A percentile compares a stretch with the other conserved stretches of the same genome.
Conservation (phyloP, 2,888 invertebrate genomes). For the Tenthredo amoena region DNA sequence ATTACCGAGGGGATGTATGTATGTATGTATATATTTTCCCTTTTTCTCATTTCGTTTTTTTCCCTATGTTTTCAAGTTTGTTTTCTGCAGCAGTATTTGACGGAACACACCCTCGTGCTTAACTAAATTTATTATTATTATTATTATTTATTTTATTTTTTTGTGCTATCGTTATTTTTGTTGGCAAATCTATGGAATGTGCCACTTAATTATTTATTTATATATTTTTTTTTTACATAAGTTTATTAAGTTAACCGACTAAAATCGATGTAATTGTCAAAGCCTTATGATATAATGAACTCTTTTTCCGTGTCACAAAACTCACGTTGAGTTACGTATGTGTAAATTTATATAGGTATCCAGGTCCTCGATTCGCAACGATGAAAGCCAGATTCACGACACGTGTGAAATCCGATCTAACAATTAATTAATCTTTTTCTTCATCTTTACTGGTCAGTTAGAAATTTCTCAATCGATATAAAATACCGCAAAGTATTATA, state of each 20-base stretch:
- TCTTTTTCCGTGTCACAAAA: neutral
- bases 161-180: constrained; percentile 7
- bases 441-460: neutral
- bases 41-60: neutral
- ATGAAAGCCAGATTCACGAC: neutral
- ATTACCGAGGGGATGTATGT: neutral
- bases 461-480: no score
- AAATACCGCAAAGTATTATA: no score
- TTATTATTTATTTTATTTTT: neutral
- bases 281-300: constrained; percentile 51
- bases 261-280: constrained; percentile 52
- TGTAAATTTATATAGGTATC: neutral
- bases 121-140: neutral
- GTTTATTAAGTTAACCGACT: constrained; percentile 45
- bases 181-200: constrained; percentile 44
- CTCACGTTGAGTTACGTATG: neutral
- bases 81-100: neutral
- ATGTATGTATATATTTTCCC: neutral
- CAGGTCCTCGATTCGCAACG: neutral
- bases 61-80: neutral
- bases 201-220: constrained; percentile 2
- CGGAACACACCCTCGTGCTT: constrained; percentile 22
- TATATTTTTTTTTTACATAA: neutral
- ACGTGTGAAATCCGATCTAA: neutral
- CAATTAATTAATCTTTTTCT: neutral